These are phyloP conservation scores for Nysson spinosus DNA, from an alignment of 2,888 invertebrate genomes.

Conservation along the genomic window DNA sequence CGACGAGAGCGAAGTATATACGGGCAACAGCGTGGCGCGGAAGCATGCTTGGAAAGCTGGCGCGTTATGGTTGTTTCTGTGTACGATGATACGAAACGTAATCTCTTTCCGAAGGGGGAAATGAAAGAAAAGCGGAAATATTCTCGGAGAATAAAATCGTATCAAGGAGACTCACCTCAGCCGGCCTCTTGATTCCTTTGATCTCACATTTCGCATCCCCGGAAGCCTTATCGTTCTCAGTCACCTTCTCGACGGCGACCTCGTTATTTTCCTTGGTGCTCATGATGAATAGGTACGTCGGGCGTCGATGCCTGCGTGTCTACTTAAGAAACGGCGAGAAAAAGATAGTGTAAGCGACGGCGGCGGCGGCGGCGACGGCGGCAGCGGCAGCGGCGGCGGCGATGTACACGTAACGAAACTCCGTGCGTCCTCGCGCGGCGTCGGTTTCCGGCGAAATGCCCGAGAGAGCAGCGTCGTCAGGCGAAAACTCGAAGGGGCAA, in stretches of 20 bases:
- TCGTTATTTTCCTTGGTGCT: slow-evolving; percentile 92
- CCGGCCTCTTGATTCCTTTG: slow-evolving; percentile 92
- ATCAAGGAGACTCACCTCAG: slow-evolving; percentile 84
- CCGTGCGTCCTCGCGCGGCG: slow-evolving; percentile 74
- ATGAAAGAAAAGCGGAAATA: slow-evolving; percentile 57
- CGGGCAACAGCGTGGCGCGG: slow-evolving; percentile 56
- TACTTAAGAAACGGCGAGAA: slow-evolving; percentile 39
- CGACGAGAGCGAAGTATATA: slow-evolving; percentile 20
- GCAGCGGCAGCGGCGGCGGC: slow-evolving; percentile 26
- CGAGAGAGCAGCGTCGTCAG: slow-evolving; percentile 74
- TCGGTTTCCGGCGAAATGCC: slow-evolving; percentile 77
- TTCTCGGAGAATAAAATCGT: slow-evolving; percentile 62
- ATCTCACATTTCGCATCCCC: slow-evolving; percentile 88
- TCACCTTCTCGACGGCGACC: slow-evolving; percentile 90
- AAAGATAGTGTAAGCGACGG: slow-evolving; percentile 46
- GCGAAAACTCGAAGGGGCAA: slow-evolving; percentile 62
- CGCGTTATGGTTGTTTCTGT: slow-evolving; percentile 21
- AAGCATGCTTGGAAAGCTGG: slow-evolving; percentile 45
- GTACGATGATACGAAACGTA: not conserved
- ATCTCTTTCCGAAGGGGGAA: slow-evolving; percentile 10
- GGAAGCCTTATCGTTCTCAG: slow-evolving; percentile 86
- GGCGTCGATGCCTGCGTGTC: slow-evolving; percentile 45
- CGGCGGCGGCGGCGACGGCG: slow-evolving; percentile 10
- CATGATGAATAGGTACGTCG: slow-evolving; percentile 79
- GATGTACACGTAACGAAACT: slow-evolving; percentile 56